phyloP scores from a whole-genome alignment of 2,888 invertebrate genomes.

The Willowsia nigromaculata region DNA sequence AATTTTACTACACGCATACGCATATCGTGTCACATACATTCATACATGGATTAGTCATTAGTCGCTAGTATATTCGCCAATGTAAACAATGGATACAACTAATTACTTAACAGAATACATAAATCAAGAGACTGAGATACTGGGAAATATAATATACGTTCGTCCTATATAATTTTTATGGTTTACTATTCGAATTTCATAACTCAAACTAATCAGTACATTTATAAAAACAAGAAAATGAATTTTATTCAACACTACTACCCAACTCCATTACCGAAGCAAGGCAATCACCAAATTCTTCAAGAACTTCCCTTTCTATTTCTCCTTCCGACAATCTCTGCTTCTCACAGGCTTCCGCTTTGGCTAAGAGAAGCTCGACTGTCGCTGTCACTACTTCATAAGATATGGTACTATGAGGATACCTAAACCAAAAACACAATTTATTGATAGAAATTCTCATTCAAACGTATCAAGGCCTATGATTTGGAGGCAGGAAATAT shows the following conservation, averaged over 20 bases:
- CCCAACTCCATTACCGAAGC: constrained; percentile 80
- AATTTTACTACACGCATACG: not conserved
- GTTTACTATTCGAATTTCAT: too few species aligned
- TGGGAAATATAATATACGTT: too few species aligned
- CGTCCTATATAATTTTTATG: too few species aligned
- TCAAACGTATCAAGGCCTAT: too few species aligned
- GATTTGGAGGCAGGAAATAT: too few species aligned
- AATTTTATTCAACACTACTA: constrained; percentile 69
- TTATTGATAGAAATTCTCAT: not conserved
- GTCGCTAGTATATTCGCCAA: too few species aligned
- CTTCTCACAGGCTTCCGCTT: constrained; percentile 90
- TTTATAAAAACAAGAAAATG: not conserved
- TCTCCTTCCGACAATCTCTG: constrained; percentile 84
- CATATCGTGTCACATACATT: too few species aligned
- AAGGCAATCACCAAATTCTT: constrained; percentile 96
- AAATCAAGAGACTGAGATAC: too few species aligned
- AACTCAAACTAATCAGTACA: too few species aligned
- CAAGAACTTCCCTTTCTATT: constrained; percentile 88
- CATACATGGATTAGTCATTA: too few species aligned
- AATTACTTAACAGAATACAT: too few species aligned
- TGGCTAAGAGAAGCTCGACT: constrained; percentile 96
- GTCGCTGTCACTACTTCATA: constrained; percentile 97
- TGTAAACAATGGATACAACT: too few species aligned
- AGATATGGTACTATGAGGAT: constrained; percentile 95
- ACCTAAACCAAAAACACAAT: constrained; percentile 81